Conservation (phyloP, 2,888 invertebrate genomes). For the Drosophila borborema region DNA sequence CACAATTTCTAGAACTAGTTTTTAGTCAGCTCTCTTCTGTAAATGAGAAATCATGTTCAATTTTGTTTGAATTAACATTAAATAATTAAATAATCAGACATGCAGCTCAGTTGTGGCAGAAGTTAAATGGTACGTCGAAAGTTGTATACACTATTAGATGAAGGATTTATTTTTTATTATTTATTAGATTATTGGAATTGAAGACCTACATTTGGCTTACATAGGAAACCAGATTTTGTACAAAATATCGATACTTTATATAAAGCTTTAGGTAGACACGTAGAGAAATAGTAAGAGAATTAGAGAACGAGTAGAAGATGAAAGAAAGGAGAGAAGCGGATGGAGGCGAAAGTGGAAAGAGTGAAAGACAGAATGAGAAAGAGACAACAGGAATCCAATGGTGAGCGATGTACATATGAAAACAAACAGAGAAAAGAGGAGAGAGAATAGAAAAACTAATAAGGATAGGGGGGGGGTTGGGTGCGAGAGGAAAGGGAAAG, state of each 20-base stretch:
- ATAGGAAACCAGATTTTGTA: no score
- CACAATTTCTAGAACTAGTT: background rate
- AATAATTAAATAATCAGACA: background rate
- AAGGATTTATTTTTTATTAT: background rate
- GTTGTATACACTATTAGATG: background rate
- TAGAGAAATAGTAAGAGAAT: background rate
- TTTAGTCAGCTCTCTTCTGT: background rate
- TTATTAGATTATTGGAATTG: background rate
- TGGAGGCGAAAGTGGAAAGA: no score
- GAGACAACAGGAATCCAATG: no score
- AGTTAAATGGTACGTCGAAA: background rate
- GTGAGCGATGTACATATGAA: no score
- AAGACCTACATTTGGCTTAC: background rate
- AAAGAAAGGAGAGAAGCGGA: no score
- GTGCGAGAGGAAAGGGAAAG: background rate
- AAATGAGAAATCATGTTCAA: background rate
- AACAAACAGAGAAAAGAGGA: background rate
- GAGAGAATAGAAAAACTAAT: no score
- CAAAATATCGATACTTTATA: no score
- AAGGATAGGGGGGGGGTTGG: no score
- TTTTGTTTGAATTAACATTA: background rate
- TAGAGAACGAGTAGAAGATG: background rate
- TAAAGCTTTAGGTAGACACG: no score
- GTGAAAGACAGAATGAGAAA: no score
- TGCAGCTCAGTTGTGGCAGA: no score